Evolutionary conservation across 2,113 vertebrate genomes (phyloP).

Genomic region (Gallinago media): DNA sequence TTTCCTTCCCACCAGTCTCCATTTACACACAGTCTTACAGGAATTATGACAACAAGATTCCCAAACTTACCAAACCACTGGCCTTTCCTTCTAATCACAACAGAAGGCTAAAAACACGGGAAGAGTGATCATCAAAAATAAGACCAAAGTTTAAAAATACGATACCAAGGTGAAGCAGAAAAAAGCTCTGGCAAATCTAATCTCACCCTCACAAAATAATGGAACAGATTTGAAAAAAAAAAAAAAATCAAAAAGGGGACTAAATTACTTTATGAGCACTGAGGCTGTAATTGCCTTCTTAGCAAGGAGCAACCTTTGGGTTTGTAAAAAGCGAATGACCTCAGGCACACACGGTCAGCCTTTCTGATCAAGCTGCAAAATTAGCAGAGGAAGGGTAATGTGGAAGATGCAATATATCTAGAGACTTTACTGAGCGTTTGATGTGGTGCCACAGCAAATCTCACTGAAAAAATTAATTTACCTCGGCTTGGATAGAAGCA

Average conservation of each 20-base stretch:
- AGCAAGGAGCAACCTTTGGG: background rate
- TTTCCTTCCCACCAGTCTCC: background rate
- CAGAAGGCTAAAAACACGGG: background rate
- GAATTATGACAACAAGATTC: background rate
- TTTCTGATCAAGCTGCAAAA: background rate
- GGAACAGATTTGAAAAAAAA: background rate
- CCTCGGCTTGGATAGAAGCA: constrained; percentile 22
- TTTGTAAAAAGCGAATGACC: background rate
- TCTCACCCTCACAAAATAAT: background rate
- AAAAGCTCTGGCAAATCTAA: background rate
- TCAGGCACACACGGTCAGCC: background rate
- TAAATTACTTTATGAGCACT: background rate
- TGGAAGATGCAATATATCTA: constrained; percentile 21
- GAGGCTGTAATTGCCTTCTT: background rate
- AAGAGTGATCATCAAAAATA: background rate
- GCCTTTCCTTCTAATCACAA: background rate
- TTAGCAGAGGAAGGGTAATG: constrained; percentile 16
- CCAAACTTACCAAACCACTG: background rate
- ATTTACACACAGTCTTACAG: background rate
- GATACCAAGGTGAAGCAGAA: background rate
- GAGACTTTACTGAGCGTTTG: constrained; percentile 16
- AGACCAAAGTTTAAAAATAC: background rate
- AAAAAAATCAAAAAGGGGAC: background rate
- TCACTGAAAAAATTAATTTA: constrained; percentile 24
- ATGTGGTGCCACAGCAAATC: constrained; percentile 46